Conservation (phyloP, 2,113 vertebrate genomes). For the cat (Felis catus) region DNA sequence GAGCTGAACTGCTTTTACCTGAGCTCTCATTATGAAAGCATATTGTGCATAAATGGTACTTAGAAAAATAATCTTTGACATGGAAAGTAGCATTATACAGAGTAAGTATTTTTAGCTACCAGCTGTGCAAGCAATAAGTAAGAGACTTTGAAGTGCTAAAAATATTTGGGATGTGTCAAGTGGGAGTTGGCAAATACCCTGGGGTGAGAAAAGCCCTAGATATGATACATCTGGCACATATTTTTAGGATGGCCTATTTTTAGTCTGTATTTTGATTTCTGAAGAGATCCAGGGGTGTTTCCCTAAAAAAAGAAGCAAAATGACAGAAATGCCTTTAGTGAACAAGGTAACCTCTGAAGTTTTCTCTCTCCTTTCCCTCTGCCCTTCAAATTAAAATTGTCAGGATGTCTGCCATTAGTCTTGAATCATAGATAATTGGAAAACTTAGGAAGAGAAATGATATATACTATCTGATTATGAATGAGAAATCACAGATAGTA, state of each 20-base stretch:
- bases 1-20: not conserved
- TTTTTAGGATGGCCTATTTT: conserved; percentile 64
- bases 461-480: not conserved
- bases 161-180: conserved; percentile 75
- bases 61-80: conserved; percentile 55
- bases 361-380: not conserved
- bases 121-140: conserved; percentile 75
- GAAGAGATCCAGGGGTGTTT: conserved; percentile 56
- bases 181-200: conserved; percentile 73
- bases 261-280: conserved; percentile 63
- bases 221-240: conserved; percentile 57
- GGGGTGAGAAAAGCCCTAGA: conserved; percentile 68
- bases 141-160: conserved; percentile 73
- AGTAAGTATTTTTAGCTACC: conserved; percentile 73
- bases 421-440: not conserved
- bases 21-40: conserved; percentile 12
- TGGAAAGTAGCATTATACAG: conserved; percentile 61
- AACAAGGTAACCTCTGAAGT: conserved; percentile 17
- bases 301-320: conserved; percentile 37
- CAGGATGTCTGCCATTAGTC: not conserved
- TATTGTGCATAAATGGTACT: conserved; percentile 41
- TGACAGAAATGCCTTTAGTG: not conserved
- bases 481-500: not conserved
- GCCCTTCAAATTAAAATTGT: conserved; percentile 29
- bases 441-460: not conserved